Base-by-base conservation (phyloP, 2,797 vertebrate genomes). In the Danionella dracula region DNA sequence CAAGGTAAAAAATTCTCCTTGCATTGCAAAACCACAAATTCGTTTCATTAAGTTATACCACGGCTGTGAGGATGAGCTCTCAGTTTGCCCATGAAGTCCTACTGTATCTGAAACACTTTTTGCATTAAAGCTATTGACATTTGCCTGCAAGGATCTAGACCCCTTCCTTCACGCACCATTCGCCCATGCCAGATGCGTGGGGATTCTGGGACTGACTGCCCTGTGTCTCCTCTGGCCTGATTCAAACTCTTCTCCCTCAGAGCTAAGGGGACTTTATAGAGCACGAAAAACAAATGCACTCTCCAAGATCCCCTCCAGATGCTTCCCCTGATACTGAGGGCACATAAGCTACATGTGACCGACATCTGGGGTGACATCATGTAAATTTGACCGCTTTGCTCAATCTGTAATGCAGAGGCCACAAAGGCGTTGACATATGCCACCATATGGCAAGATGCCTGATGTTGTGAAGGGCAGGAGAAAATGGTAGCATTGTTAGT, bases 311-410 rank as follows among this genome's bases (percentile, higher is more conserved):
- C 69, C 49, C 31, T 61, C 66, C 75, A 77, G 66, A 67, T 77
- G 72, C 72, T 68, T 57, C 57, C 59, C 67, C 60, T 66, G 70
- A 70, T 62, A 45, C 51, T 62, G 56, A 53, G 45, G 76, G 54
- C 63, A 63, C 41, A 51, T 38, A 21, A 42, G 56, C 38, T 55
- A 57, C 67, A 54, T 61, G 73, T 66, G 61, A 71, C 40, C 49
- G 64, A 78, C 76, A 78, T 74, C 73, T 78, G 71, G 71, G 71
- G 65, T 66, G 68, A 76, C 66, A 71, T 66, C 61, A 71, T 73
- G 68, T 73, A 74, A 78, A 71, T 75, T 59, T 74, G 76, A 76
- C 76, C 68, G 58, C 73, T 77, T 72, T 41, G 71, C 56, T 71
- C 68, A 71, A 66, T 66, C 50, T 74, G 75, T 69, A 67, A 66